Evolutionary conservation across 64 coral and sea anemone genomes (phyloP), one percentile per base, ranked within the genome.

Genomic region (Orbicella faveolata): DNA sequence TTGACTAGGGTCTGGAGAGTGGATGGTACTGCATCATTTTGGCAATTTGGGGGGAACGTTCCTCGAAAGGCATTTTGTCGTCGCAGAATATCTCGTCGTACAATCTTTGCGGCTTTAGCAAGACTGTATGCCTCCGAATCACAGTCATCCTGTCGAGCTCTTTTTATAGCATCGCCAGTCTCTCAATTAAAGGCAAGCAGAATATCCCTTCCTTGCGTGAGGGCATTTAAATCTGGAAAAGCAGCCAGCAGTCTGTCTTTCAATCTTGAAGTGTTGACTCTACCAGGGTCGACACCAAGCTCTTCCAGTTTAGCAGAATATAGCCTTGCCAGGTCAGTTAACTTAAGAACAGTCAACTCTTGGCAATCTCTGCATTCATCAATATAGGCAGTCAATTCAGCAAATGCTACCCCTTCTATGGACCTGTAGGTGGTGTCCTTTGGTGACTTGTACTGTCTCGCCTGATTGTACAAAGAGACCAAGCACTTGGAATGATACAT

Each of bases 141-240:
- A 30, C 30, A 30, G 75, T 91, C 89, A 23, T 55, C 62, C 3
- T 39, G 15, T 37, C 57, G 75, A 72, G 87, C 80, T 73, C 86
- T 35, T 30, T 33, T 86, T 34, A 94, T 30, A 2, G 52, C 79
- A 48, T 68, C 93, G 61, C 23, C 93, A 77, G 90, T 90, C 64
- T 94, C 88, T 65, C 87, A 74, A 23, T 90, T 72, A 1, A 75
- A 62, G 36, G 16, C 81, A 33, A 88, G 64, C 53, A 39, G 17
- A 75, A 87, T 76, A 19, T 90, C 88, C 35, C 76, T 34, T 16
- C 93, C 89, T 33, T 83, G 41, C 1, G 81, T 62, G 14, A 83
- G 13, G 18, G 84, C 93, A 17, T 33, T 75, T 6, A 94, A 13
- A n/a, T 94, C 88, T 26, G 88, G 83, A 94, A 90, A 94, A 35